Evolutionary conservation across 2,113 vertebrate species (phyloP).

Genomic region (Prinia subflava): DNA sequence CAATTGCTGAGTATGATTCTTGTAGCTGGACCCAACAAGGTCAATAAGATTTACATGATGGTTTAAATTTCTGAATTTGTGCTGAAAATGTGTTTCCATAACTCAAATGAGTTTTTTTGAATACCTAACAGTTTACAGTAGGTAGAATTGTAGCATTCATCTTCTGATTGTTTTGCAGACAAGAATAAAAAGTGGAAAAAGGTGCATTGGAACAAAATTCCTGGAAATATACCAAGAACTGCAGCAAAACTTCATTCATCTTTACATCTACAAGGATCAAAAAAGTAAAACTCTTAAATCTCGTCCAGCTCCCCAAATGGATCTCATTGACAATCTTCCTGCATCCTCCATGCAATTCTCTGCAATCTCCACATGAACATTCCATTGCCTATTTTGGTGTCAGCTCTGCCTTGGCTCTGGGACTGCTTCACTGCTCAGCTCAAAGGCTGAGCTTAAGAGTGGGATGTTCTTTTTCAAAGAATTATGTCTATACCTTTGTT

Average conservation of each 20-base stretch:
- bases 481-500: rapidly evolving
- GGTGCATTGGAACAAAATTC: background rate
- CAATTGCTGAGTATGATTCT: background rate
- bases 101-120: background rate
- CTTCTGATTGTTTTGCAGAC: background rate
- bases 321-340: background rate
- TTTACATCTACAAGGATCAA: background rate
- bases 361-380: background rate
- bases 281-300: background rate
- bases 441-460: background rate
- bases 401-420: background rate
- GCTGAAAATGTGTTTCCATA: background rate
- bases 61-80: background rate
- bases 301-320: background rate
- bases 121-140: background rate
- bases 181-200: background rate
- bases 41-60: background rate
- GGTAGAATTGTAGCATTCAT: background rate
- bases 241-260: background rate
- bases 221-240: background rate
- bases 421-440: background rate
- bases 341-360: background rate
- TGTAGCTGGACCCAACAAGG: background rate
- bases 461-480: background rate
- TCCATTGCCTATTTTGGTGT: background rate